Evolutionary conservation across 2,113 vertebrate genomes (phyloP).

Genomic region (Loxodonta africana): DNA sequence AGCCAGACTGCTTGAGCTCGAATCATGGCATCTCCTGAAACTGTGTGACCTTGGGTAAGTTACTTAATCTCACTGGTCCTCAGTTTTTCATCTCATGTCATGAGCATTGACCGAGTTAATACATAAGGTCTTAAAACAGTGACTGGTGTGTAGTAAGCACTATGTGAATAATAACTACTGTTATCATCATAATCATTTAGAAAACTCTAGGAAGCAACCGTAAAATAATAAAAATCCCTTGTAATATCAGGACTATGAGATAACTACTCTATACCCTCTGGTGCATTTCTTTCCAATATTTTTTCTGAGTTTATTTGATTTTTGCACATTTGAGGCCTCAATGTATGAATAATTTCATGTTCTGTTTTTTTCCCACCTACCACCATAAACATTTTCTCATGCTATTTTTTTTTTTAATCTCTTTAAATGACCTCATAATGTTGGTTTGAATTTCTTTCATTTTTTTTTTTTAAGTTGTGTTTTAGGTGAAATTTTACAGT

Average conservation of each 20-base stretch:
- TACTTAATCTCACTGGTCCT: neutral
- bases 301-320: constrained; percentile 53
- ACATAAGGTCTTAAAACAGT: neutral
- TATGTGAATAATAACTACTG: neutral
- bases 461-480: neutral
- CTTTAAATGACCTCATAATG: neutral
- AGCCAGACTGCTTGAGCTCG: constrained; percentile 33
- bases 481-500: too few relatives aligned
- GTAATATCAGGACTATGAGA: neutral
- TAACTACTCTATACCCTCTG: neutral
- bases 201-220: constrained; percentile 26
- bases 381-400: constrained; percentile 34
- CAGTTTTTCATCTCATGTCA: constrained; percentile 36
- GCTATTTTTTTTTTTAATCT: constrained; percentile 43
- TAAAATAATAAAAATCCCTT: constrained; percentile 35
- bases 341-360: constrained; percentile 33
- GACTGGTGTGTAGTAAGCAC: neutral
- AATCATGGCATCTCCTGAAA: neutral
- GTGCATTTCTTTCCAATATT: constrained; percentile 56
- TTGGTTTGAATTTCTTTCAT: neutral
- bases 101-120: constrained; percentile 40
- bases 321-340: constrained; percentile 45
- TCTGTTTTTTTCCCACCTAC: neutral
- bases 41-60: constrained; percentile 7
- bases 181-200: constrained; percentile 42